Evolutionary conservation across 1,140 invertebrate genomes (phyloP).

Genomic region (Muscidifurax raptorellus): DNA sequence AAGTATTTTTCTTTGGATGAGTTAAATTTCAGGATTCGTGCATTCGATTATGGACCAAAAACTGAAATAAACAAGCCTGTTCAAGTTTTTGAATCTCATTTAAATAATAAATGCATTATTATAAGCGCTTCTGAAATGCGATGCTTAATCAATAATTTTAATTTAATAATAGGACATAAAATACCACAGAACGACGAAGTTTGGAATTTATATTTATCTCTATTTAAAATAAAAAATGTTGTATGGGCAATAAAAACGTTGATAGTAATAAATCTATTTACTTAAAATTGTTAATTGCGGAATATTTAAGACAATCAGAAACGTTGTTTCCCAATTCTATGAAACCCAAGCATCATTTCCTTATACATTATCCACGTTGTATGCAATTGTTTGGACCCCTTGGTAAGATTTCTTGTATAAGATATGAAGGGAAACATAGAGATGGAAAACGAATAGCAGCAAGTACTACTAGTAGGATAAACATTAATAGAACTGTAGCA

Average conservation of each 20-base stretch:
- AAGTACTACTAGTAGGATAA: not conserved
- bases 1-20: slow-evolving; percentile 46
- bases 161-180: slow-evolving; percentile 44
- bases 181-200: not conserved
- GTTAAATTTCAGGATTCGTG: slow-evolving; percentile 37
- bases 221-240: not conserved
- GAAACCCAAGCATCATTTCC: slow-evolving; percentile 9
- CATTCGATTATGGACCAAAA: slow-evolving; percentile 41
- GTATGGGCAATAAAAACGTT: not conserved
- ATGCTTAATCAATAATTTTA: slow-evolving; percentile 42
- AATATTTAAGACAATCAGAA: not conserved
- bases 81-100: slow-evolving; percentile 34
- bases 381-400: slow-evolving; percentile 11
- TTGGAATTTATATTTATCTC: not conserved
- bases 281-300: not conserved
- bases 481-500: slow-evolving; percentile 4
- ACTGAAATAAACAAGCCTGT: slow-evolving; percentile 45
- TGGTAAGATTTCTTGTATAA: not conserved
- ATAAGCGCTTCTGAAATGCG: slow-evolving; percentile 50
- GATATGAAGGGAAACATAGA: slow-evolving; percentile 11
- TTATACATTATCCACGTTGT: slow-evolving; percentile 12
- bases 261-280: not conserved
- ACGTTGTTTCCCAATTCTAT: not conserved
- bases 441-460: not conserved
- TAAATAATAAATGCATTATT: slow-evolving; percentile 49